Evolutionary conservation across 1,140 invertebrate species (phyloP).

Genomic region (Heliconius congener): DNA sequence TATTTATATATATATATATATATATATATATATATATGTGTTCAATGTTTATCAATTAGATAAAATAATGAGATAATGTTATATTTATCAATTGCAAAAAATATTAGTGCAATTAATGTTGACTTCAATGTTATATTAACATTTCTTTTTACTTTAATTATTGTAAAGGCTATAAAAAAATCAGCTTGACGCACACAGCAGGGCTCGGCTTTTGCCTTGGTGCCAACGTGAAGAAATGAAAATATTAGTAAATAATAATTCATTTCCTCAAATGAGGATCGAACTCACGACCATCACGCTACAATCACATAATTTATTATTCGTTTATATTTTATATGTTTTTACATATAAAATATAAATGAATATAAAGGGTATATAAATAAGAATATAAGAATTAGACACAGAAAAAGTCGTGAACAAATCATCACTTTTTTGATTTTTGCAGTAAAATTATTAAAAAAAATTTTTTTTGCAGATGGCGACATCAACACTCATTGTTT

Average conservation of each 20-base stretch:
- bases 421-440: neutral
- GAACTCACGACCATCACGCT: no score
- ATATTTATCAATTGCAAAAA: neutral
- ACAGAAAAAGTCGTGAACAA: neutral
- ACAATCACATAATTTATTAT: no score
- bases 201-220: no score
- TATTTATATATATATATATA: no score
- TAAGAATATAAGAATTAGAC: neutral
- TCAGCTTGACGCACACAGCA: no score
- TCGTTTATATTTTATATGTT: no score
- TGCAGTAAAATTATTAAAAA: neutral
- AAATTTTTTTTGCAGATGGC: constrained; percentile 59
- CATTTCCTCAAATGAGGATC: no score
- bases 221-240: no score
- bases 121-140: neutral
- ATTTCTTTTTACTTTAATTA: neutral
- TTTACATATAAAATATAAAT: no score
- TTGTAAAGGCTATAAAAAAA: no score
- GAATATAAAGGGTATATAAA: neutral
- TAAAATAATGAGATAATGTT: neutral
- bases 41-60: neutral
- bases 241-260: no score
- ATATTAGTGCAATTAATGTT: neutral
- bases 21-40: no score
- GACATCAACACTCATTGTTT: constrained; percentile 52